Conservation (phyloP, 2,797 vertebrate species). For the Artibeus lituratus region DNA sequence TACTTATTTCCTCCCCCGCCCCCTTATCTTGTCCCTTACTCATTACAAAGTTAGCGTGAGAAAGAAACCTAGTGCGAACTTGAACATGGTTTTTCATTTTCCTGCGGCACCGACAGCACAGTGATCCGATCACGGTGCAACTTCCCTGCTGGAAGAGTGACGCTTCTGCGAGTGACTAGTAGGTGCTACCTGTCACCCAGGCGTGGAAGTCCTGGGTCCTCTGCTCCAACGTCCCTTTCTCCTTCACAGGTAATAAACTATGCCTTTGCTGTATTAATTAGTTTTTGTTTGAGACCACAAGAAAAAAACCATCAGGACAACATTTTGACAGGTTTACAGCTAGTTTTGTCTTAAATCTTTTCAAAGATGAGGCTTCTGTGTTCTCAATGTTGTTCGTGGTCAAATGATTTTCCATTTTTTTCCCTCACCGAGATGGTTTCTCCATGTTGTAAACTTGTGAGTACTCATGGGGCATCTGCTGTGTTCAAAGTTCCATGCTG, state of each 20-base stretch:
- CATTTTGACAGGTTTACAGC: neutral
- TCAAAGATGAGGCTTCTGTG: neutral
- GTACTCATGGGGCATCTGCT: neutral
- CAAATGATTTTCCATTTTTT: neutral
- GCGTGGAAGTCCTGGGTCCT: neutral
- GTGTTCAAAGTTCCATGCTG: neutral
- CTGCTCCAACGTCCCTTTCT: neutral
- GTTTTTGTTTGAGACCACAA: neutral
- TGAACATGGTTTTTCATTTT: neutral
- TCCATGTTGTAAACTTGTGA: neutral
- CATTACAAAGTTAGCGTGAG: neutral
- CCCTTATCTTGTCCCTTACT: neutral
- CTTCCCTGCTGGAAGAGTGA: neutral
- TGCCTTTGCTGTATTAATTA: neutral
- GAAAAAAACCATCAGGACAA: neutral
- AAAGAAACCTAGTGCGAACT: neutral
- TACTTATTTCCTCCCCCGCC: neutral
- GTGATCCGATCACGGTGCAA: neutral
- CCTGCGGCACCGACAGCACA: neutral
- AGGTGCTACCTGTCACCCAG: neutral
- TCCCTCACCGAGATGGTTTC: neutral
- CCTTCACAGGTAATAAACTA: neutral
- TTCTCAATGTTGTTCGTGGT: neutral
- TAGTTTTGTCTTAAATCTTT: slow-evolving; percentile 7
- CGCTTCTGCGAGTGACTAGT: neutral